Evolutionary conservation across 2,888 invertebrate species (phyloP).

Genomic region (Xylophagus ater): DNA sequence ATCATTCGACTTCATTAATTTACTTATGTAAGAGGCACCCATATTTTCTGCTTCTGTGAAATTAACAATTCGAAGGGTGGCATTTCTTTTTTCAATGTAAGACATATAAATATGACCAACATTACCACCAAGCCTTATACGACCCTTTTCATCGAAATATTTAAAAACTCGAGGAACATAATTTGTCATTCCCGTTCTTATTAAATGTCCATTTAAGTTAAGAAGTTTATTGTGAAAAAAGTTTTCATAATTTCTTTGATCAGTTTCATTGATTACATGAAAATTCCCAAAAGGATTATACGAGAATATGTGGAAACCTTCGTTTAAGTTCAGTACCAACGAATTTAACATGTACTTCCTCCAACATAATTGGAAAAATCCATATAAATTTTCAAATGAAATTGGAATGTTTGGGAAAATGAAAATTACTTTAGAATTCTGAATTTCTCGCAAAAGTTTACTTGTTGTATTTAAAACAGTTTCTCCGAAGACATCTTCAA

Average conservation of each 20-base stretch:
- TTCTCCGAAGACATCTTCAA: no score
- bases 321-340: not conserved
- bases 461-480: no score
- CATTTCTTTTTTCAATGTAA: slow-evolving; percentile 3
- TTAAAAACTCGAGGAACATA: slow-evolving; percentile 1
- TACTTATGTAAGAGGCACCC: no score
- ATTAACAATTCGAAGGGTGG: not conserved
- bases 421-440: no score
- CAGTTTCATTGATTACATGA: not conserved
- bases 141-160: not conserved
- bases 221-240: slow-evolving; percentile 2
- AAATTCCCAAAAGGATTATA: slow-evolving; percentile 4
- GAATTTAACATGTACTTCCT: not conserved
- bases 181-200: not conserved
- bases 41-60: no score
- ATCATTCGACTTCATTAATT: no score
- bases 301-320: not conserved
- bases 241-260: not conserved
- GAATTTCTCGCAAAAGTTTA: no score
- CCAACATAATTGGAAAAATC: slow-evolving; percentile 2
- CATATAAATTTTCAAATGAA: no score
- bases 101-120: not conserved
- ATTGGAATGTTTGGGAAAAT: no score
- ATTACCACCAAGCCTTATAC: not conserved
- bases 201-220: not conserved